Base-by-base conservation (phyloP, 2,113 vertebrate species). In the Myotis yumanensis region DNA sequence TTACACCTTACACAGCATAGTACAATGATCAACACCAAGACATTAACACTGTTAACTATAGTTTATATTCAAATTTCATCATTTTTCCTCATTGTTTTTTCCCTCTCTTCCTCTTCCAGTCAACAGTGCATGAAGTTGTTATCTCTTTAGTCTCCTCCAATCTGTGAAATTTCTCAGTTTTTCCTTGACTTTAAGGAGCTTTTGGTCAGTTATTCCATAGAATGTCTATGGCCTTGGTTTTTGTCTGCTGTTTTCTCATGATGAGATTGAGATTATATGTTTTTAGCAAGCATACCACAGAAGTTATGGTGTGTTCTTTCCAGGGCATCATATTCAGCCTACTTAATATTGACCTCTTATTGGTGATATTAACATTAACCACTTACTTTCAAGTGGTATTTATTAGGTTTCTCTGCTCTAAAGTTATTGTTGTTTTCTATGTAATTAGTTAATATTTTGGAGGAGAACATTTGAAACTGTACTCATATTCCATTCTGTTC, bases 161-260 rank as follows among this genome's bases (percentile, higher is more conserved):
- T 68, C 28, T 69, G 20, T 81, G 52, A 64, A 35, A 48, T 73
- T 25, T 89, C 73, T 88, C 7, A 28, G 15, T 35, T 48, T 72
- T 72, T 71, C 48, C 51, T 95, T 95, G 43, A 35, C 28, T 81
- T 81, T 32, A 66, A 8, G 11, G 22, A 79, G 48, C 30, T 86
- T 90, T 87, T 40, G 35, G 7, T n/a, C 30, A 16, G 15, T 64
- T 48, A 12, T 77, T 48, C 59, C 43, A 46, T 22, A 62, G 64
- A 66, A 57, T 4, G 0, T 54, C 30, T 88, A 15, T 30, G 0
- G 2, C 2, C 23, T 5, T 89, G 30, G 6, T 15, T 20, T 20
- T 82, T 66, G 25, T 52, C 48, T 79, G 28, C 8, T 72, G 40
- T 91, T 72, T 71, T 51, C 76, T 52, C 54, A 64, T 17, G 12